Conservation (phyloP, 2,113 vertebrate genomes). For the Muscicapa adusta region DNA sequence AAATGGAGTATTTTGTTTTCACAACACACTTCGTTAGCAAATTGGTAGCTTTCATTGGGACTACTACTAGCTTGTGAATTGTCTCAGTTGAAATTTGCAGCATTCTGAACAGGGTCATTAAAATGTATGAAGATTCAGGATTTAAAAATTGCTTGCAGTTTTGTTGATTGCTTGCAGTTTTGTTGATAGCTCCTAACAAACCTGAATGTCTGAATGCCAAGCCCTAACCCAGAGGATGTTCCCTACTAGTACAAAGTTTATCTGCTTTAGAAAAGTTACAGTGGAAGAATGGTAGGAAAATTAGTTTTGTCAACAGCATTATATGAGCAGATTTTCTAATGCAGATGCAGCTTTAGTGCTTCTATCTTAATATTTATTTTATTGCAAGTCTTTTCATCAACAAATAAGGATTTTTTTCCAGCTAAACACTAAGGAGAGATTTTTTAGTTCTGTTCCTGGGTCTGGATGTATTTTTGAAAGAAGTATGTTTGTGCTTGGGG, state of each 20-base stretch:
- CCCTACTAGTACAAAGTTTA: not conserved
- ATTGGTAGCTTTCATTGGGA: not conserved
- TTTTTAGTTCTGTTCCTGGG: not conserved
- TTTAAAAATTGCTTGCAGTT: not conserved
- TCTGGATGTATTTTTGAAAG: not conserved
- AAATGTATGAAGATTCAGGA: not conserved
- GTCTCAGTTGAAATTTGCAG: not conserved
- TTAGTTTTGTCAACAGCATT: not conserved
- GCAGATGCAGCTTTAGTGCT: not conserved
- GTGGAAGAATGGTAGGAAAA: not conserved
- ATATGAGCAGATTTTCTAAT: not conserved
- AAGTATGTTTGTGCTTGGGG: not conserved
- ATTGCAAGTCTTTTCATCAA: not conserved
- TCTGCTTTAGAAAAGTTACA: not conserved
- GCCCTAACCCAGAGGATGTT: not conserved
- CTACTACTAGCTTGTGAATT: not conserved
- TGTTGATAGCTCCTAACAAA: not conserved
- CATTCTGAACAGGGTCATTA: not conserved
- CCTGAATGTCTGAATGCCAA: not conserved
- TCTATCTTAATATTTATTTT: not conserved
- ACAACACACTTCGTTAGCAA: not conserved
- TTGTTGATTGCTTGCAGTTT: not conserved
- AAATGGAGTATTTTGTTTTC: not conserved
- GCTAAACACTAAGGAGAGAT: not conserved
- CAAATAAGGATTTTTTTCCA: not conserved